Conservation (phyloP, 2,888 invertebrate genomes). For the Chirona hameri region DNA sequence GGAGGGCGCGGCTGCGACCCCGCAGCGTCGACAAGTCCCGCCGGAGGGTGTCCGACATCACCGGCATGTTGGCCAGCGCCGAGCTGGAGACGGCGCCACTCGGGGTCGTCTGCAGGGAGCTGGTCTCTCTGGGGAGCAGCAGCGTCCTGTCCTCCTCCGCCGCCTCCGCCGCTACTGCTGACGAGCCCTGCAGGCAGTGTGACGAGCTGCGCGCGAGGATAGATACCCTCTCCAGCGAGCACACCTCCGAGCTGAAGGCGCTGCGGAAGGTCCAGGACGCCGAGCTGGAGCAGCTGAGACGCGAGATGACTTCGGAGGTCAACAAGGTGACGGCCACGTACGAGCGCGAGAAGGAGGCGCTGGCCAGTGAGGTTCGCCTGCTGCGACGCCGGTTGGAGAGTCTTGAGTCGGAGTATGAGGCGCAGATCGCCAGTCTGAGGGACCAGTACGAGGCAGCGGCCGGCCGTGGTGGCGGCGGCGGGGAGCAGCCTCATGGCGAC, state of each 20-base stretch:
- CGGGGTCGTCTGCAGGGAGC: not conserved
- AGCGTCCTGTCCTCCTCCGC: too few relatives aligned
- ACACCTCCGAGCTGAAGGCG: conserved; percentile 52
- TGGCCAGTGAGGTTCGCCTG: conserved; percentile 64
- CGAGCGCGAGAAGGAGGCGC: conserved; percentile 48
- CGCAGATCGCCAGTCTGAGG: conserved; percentile 73
- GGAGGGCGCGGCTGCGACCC: not conserved
- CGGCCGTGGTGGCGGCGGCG: conserved; percentile 50
- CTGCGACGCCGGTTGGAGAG: conserved; percentile 68
- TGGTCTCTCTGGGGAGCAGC: not conserved
- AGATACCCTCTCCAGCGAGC: conserved; percentile 33
- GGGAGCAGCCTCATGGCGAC: conserved; percentile 24
- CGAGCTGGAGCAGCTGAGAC: conserved; percentile 47
- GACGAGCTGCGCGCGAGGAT: conserved; percentile 37
- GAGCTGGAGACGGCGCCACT: not conserved
- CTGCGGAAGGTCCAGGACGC: conserved; percentile 47
- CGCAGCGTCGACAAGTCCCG: conserved; percentile 30
- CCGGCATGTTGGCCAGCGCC: conserved; percentile 35
- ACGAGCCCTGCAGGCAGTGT: conserved; percentile 37
- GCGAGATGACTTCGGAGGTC: conserved; percentile 41
- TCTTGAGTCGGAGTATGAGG: conserved; percentile 75
- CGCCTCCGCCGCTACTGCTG: too few relatives aligned
- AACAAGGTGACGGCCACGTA: conserved; percentile 49
- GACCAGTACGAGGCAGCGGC: conserved; percentile 64
- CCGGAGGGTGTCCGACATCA: conserved; percentile 39